These are phyloP conservation scores for Carassius carassius DNA, from an alignment of 2,113 vertebrate species.

Conservation along the genomic window DNA sequence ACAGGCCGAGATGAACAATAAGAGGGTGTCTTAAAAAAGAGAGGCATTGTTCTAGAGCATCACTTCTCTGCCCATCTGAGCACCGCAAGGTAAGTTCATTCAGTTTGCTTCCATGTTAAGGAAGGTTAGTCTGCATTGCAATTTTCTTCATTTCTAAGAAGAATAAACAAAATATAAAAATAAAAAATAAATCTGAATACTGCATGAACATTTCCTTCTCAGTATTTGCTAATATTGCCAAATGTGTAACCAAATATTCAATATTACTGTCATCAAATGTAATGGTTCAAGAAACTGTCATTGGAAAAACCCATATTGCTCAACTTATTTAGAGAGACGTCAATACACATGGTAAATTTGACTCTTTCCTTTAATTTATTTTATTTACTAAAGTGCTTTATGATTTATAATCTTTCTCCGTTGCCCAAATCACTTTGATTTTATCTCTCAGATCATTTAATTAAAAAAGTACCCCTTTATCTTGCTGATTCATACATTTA, in stretches of 20 bases:
- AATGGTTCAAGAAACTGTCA: background rate
- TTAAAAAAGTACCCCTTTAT: background rate
- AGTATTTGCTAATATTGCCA: background rate
- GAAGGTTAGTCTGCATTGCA: background rate
- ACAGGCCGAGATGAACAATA: constrained; percentile 57
- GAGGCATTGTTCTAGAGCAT: constrained; percentile 61
- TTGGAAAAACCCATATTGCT: background rate
- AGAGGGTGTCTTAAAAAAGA: constrained; percentile 62
- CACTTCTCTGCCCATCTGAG: constrained; percentile 53
- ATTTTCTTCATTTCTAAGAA: background rate
- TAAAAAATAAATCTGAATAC: background rate
- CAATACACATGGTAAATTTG: background rate
- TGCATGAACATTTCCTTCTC: background rate
- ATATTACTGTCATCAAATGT: background rate
- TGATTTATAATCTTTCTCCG: background rate
- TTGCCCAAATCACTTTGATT: background rate
- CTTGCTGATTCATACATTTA: background rate
- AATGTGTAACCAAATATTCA: background rate
- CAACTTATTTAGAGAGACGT: background rate
- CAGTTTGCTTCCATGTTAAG: background rate
- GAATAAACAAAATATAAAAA: background rate
- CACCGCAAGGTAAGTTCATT: constrained; percentile 65
- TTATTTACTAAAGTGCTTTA: background rate
- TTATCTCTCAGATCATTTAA: background rate
- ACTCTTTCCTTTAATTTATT: background rate